Conservation (phyloP, 2,797 vertebrate genomes). For the Eutrigla gurnardus region DNA sequence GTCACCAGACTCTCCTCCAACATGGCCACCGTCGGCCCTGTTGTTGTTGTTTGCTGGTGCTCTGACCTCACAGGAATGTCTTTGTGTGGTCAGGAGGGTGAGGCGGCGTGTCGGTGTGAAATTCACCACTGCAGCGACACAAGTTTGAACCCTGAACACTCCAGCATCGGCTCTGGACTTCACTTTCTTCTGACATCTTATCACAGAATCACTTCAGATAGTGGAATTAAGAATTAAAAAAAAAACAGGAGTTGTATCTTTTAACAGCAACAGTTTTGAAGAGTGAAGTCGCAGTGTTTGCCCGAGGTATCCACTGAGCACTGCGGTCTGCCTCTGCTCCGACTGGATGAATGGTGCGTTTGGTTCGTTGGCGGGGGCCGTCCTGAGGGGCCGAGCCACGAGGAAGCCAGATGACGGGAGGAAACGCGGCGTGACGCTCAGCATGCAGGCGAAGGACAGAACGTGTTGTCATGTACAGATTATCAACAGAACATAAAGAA, state of each 20-base stretch:
- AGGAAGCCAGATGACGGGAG: conserved; percentile 68
- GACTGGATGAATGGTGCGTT: conserved; percentile 52
- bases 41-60: conserved; percentile 10
- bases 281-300: neutral
- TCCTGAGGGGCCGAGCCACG: conserved; percentile 62
- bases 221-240: no score
- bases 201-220: neutral
- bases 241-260: neutral
- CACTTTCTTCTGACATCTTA: neutral
- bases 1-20: conserved; percentile 1
- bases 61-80: conserved; percentile 62
- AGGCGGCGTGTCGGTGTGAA: conserved; percentile 58
- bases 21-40: conserved; percentile 14
- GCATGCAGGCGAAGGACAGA: conserved; percentile 7
- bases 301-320: neutral
- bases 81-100: conserved; percentile 37
- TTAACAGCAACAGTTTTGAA: neutral
- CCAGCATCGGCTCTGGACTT: neutral
- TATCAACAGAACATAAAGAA: conserved; percentile 13
- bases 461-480: neutral
- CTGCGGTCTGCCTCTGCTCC: neutral
- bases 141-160: conserved; percentile 51
- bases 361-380: conserved; percentile 19
- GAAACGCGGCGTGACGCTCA: conserved; percentile 43
- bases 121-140: conserved; percentile 61